A percentile compares a stretch with the other conserved stretches of the same genome.
Conservation (phyloP, 2,113 vertebrate species). For the Pheucticus melanocephalus region DNA sequence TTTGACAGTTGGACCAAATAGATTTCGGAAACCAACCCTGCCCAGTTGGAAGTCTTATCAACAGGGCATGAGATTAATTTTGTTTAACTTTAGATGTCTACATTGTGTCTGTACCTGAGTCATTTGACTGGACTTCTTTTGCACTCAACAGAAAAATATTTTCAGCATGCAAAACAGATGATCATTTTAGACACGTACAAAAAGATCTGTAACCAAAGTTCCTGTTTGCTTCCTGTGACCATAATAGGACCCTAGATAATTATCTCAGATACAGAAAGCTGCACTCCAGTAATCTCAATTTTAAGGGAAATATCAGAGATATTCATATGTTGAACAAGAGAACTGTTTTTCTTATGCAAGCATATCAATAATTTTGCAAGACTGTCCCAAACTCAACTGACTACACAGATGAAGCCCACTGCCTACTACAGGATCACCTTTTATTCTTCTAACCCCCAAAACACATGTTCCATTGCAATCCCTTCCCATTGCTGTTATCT, state of each 20-base stretch:
- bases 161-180: neutral
- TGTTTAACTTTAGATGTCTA: neutral
- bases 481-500: neutral
- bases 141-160: neutral
- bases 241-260: neutral
- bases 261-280: neutral
- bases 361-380: neutral
- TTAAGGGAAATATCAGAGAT: neutral
- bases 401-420: neutral
- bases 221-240: neutral
- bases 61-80: neutral
- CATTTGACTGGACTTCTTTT: neutral
- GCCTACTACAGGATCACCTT: neutral
- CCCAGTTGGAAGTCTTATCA: neutral
- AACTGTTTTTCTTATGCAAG: neutral
- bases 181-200: neutral
- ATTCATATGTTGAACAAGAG: neutral
- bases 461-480: neutral
- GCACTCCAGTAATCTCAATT: neutral
- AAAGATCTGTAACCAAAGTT: neutral
- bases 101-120: neutral
- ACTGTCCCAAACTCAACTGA: neutral
- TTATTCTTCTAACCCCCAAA: neutral
- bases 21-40: neutral
- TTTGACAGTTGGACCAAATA: neutral